Conservation (phyloP, 2,113 vertebrate species). For the Urocolius indicus region DNA sequence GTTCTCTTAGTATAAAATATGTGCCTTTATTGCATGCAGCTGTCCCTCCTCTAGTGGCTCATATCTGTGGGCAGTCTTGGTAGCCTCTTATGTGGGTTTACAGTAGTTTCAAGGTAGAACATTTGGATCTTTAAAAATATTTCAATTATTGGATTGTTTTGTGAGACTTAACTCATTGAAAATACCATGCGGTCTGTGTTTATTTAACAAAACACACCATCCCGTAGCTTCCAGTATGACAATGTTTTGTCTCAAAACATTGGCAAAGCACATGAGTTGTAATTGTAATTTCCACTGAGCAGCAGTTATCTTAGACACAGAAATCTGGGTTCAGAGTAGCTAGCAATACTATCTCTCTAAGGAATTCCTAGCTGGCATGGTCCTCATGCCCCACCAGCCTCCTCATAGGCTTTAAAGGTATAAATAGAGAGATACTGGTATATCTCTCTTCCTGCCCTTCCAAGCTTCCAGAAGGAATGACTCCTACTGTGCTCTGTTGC, state of each 20-base stretch:
- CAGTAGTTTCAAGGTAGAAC: neutral
- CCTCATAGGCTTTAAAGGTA: slow-evolving; percentile 67
- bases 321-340: slow-evolving; percentile 38
- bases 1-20: neutral
- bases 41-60: neutral
- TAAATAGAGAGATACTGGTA: slow-evolving; percentile 77
- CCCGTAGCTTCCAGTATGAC: neutral
- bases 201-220: neutral
- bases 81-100: neutral
- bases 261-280: neutral
- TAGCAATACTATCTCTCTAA: slow-evolving; percentile 59
- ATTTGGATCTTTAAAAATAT: neutral
- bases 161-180: neutral
- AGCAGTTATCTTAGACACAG: slow-evolving; percentile 21
- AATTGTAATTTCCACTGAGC: slow-evolving; percentile 28
- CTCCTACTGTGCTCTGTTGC: slow-evolving; percentile 50
- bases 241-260: slow-evolving; percentile 43
- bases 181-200: neutral
- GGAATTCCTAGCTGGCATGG: slow-evolving; percentile 49
- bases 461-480: slow-evolving; percentile 69
- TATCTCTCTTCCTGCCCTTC: slow-evolving; percentile 64
- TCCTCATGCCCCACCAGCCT: slow-evolving; percentile 64
- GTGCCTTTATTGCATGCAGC: neutral
- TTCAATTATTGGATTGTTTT: neutral
- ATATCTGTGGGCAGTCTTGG: neutral